Evolutionary conservation across 53 echinoderm and acorn worm species (phyloP).

Genomic region (Paracentrotus lividus): DNA sequence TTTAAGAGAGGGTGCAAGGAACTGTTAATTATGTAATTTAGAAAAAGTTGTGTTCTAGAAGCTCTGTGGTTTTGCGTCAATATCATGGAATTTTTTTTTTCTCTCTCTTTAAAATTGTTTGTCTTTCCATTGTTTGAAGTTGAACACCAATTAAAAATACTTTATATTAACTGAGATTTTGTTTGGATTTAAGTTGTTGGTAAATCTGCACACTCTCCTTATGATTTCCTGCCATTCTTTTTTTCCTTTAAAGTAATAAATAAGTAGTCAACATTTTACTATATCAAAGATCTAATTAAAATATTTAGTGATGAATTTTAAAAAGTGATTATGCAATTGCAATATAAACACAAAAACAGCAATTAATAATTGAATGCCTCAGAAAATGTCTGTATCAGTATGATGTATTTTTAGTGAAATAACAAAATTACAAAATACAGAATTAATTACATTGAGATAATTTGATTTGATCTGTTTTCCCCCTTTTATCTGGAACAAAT

Average conservation of each 20-base stretch:
- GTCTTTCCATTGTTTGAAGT: not conserved
- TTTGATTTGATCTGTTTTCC: too few relatives aligned
- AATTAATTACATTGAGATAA: too few relatives aligned
- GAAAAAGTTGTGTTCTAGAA: not conserved
- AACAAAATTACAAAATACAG: too few relatives aligned
- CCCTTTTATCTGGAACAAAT: too few relatives aligned
- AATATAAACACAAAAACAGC: too few relatives aligned
- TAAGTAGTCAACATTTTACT: too few relatives aligned
- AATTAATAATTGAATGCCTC: too few relatives aligned
- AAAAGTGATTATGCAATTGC: too few relatives aligned
- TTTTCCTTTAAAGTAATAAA: not conserved
- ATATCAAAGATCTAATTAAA: too few relatives aligned
- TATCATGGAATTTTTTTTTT: not conserved
- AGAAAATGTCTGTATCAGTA: too few relatives aligned
- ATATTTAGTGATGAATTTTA: too few relatives aligned
- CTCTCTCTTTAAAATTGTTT: not conserved
- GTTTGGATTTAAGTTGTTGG: not conserved
- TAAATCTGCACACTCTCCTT: not conserved
- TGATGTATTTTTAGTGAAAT: too few relatives aligned
- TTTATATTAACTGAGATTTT: not conserved
- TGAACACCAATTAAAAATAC: not conserved
- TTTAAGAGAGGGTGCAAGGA: slow-evolving; percentile 21
- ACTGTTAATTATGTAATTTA: slow-evolving; percentile 50
- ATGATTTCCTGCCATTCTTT: not conserved
- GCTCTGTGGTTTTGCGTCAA: not conserved